A percentile compares a stretch with the other conserved stretches of the same genome.
Evolutionary conservation across 2,888 invertebrate species (phyloP).

Genomic region (Stenodera caucasica): DNA sequence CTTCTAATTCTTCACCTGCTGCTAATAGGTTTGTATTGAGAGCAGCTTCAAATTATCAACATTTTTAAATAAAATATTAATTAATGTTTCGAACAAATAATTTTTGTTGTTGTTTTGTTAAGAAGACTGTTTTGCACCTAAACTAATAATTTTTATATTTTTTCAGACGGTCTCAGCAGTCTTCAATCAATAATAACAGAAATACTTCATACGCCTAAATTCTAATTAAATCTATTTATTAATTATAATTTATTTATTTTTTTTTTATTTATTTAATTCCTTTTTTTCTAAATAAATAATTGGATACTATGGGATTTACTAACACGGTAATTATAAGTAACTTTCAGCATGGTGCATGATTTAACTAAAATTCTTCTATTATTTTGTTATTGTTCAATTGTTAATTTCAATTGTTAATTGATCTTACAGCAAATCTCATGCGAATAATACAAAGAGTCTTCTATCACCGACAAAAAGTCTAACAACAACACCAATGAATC

Average conservation of each 20-base stretch:
- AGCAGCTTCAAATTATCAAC: background rate
- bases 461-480: constrained; percentile 51
- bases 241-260: constrained; percentile 14
- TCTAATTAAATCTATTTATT: constrained; percentile 10
- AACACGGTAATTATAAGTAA: constrained; percentile 28
- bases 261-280: constrained; percentile 20
- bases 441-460: constrained; percentile 34
- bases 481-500: constrained; percentile 45
- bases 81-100: too few relatives aligned
- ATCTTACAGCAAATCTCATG: constrained; percentile 44
- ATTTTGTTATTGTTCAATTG: background rate
- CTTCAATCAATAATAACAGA: constrained; percentile 31
- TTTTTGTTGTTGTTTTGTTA: constrained; percentile 1
- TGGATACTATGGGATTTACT: constrained; percentile 22
- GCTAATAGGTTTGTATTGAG: constrained; percentile 53
- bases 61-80: background rate
- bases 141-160: constrained; percentile 35
- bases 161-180: constrained; percentile 48
- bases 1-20: constrained; percentile 37
- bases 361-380: background rate
- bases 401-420: background rate
- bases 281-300: constrained; percentile 9
- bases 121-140: background rate
- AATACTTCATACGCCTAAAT: constrained; percentile 43
- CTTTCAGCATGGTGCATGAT: background rate